A percentile compares a stretch with the other conserved stretches of the same genome.
Conservation (phyloP, 2,113 vertebrate genomes). For the Oryctolagus cuniculus region DNA sequence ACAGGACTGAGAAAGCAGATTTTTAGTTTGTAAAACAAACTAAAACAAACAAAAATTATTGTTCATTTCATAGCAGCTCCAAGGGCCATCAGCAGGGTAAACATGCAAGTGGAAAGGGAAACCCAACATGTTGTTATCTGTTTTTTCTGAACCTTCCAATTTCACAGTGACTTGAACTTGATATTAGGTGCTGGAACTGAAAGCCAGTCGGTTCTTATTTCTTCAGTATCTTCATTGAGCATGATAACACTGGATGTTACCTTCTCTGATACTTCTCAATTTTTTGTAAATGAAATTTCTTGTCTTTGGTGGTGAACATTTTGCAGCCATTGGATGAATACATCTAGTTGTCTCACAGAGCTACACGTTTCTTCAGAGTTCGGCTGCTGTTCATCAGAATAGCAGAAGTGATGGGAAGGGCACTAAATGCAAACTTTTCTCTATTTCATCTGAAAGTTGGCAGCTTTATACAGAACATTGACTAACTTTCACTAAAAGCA, state of each 20-base stretch:
- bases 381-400: background rate
- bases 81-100: background rate
- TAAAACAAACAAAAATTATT: background rate
- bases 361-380: background rate
- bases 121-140: background rate
- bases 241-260: background rate
- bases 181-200: constrained; percentile 25
- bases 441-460: constrained; percentile 33
- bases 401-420: constrained; percentile 27
- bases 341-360: background rate
- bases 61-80: background rate
- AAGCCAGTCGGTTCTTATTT: constrained; percentile 66
- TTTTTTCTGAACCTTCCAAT: constrained; percentile 58
- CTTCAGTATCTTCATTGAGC: background rate
- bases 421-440: constrained; percentile 24
- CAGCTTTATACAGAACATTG: background rate
- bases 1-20: background rate
- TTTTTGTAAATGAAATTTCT: constrained; percentile 40
- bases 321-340: background rate
- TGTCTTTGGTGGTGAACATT: constrained; percentile 27
- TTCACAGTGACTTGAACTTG: constrained; percentile 58
- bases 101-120: constrained; percentile 39
- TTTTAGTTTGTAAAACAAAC: constrained; percentile 51
- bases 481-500: background rate
- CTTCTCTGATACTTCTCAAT: constrained; percentile 34